Base-by-base conservation (phyloP, 1,140 invertebrate species). In the Hyles vespertilio region DNA sequence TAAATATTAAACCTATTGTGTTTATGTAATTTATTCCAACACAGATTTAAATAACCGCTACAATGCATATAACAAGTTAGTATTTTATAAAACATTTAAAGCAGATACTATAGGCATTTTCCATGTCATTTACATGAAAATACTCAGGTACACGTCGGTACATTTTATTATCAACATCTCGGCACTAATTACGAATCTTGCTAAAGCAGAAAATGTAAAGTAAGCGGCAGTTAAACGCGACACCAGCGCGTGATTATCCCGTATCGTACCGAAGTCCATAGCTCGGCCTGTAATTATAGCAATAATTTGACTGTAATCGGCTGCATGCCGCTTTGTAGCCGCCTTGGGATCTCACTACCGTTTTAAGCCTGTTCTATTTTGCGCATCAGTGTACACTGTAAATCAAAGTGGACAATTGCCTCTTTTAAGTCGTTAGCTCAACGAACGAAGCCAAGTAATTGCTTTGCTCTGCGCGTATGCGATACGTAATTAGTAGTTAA, bases 261-360 rank as follows among this genome's bases (percentile, higher is more conserved):
- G 67, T 67, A 67, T 71, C 67, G 67, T 63, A 74, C 67, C 64
- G 61, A 69, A 70, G 68, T 69, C 71, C 68, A 58, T 40, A 54
- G n/a, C 22, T 22, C 47, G n/a, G n/a, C 32, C 45, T 71, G 74
- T 86, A 87, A 87, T 84, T 80, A 79, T 72, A 74, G 83, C 74
- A 79, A 87, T 87, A 87, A 87, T 87, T 86, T 79, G 79, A 74
- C 72, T 79, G 74, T 86, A 85, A 86, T 84, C 75, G 82, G 72
- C 74, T 70, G 70, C 74, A 79, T 67, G 73, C 69, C 76, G 79
- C 74, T 85, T 77, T 81, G 79, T 79, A 79, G 74, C 67, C 77
- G 77, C 78, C 81, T 81, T 83, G 81, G 84, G 81, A 86, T 70
- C 72, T 66, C 66, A 77, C 66, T 76, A 65, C 67, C 71, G 78